A percentile compares a stretch with the other conserved stretches of the same genome.
Evolutionary conservation across 1,140 invertebrate species (phyloP).

Genomic region (Micrasema minimum): DNA sequence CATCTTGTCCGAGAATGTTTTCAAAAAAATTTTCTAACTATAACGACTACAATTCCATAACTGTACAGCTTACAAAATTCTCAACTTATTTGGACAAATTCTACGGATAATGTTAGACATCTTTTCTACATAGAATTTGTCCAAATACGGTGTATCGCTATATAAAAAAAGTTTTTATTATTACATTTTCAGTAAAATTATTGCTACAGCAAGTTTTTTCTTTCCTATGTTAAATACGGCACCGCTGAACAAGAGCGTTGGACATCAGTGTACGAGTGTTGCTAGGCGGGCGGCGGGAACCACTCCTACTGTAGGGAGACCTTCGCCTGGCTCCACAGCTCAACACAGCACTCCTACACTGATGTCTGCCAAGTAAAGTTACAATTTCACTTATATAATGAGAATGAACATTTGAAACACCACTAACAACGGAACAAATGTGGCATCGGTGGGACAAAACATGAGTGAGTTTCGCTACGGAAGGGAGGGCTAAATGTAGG

Average conservation of each 20-base stretch:
- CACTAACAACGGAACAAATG: conserved; percentile 45
- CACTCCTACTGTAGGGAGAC: not conserved
- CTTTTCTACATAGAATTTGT: conserved; percentile 35
- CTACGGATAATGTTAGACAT: conserved; percentile 40
- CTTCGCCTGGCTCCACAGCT: not conserved
- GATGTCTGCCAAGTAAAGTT: conserved; percentile 3
- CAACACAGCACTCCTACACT: not conserved
- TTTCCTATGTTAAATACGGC: conserved; percentile 21
- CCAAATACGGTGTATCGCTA: conserved; percentile 48
- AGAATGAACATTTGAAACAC: conserved; percentile 12
- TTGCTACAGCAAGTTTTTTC: conserved; percentile 63
- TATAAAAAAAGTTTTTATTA: conserved; percentile 46
- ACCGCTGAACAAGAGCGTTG: conserved; percentile 5
- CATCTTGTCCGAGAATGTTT: conserved; percentile 46
- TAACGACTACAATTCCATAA: conserved; percentile 52
- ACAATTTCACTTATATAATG: conserved; percentile 10
- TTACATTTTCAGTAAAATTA: conserved; percentile 62
- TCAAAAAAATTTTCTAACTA: conserved; percentile 52
- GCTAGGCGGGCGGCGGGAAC: not conserved
- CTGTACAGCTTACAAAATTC: conserved; percentile 53
- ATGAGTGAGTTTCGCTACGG: conserved; percentile 15
- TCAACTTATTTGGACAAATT: conserved; percentile 47
- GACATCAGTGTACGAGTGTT: not conserved
- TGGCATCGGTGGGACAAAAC: conserved; percentile 20
- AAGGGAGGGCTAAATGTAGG: conserved; percentile 40